Percentiles rank a stretch among this genome's conserved stretches.
phyloP scores from a whole-genome alignment of 2,797 vertebrate genomes.

The Lycodopsis pacificus region DNA sequence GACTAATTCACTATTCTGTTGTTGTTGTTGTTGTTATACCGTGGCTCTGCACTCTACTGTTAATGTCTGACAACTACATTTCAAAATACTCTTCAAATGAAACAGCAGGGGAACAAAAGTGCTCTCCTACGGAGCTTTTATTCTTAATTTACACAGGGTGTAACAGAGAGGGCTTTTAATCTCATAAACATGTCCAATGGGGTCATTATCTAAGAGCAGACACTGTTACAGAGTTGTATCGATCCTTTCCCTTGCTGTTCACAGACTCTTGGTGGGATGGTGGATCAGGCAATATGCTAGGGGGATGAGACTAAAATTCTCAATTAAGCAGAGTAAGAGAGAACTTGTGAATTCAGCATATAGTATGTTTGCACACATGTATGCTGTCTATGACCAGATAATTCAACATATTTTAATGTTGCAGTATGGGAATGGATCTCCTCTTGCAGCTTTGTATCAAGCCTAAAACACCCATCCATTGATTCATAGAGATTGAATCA shows the following conservation, averaged over 20 bases:
- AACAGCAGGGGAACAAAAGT: conserved; percentile 22
- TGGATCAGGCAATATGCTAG: conserved; percentile 31
- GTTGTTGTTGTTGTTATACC: background rate
- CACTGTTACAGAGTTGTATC: conserved; percentile 80
- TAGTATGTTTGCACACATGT: conserved; percentile 5
- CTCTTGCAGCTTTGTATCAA: conserved; percentile 7
- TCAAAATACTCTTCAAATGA: conserved; percentile 31
- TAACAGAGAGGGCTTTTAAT: conserved; percentile 66
- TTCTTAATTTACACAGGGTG: conserved; percentile 26
- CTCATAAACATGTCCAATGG: conserved; percentile 80
- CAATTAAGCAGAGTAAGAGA: conserved; percentile 11
- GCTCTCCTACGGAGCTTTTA: conserved; percentile 32
- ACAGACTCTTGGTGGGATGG: conserved; percentile 54
- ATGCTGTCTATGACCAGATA: background rate
- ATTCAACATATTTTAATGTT: conserved; percentile 1
- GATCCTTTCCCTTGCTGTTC: conserved; percentile 75
- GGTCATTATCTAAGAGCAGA: conserved; percentile 82
- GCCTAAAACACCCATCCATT: conserved; percentile 32
- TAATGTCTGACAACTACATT: conserved; percentile 40
- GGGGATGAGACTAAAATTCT: conserved; percentile 30
- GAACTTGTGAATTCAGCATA: background rate
- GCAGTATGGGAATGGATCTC: background rate
- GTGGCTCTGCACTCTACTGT: conserved; percentile 11
- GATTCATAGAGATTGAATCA: conserved; percentile 12
- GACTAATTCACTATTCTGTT: conserved; percentile 40